Conservation (phyloP, 2,888 invertebrate genomes). For the Acheta domesticus region DNA sequence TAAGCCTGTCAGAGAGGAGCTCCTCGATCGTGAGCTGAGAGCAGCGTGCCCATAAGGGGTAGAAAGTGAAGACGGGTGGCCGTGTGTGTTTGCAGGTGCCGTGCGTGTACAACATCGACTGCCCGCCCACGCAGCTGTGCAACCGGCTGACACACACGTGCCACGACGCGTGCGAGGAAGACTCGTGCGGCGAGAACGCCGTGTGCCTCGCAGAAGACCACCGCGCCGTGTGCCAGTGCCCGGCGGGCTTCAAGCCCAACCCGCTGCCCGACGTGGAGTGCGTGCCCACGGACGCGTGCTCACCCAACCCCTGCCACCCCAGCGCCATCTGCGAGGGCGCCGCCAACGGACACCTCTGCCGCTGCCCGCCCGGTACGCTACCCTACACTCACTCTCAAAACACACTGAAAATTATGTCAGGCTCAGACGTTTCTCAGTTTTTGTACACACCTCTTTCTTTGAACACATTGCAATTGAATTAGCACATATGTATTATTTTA, state of each 20-base stretch:
- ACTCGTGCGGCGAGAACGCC: slow-evolving; percentile 81
- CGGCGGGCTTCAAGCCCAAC: slow-evolving; percentile 75
- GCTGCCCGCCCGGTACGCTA: slow-evolving; percentile 58
- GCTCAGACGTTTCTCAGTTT: no score
- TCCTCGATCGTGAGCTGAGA: no score
- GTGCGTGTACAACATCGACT: slow-evolving; percentile 83
- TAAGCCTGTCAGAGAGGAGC: no score
- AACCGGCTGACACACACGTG: slow-evolving; percentile 80
- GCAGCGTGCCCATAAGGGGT: no score
- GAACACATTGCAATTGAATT: no score
- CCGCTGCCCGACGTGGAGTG: slow-evolving; percentile 75
- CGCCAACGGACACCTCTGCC: slow-evolving; percentile 65
- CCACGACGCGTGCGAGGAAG: slow-evolving; percentile 73
- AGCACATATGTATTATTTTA: no score
- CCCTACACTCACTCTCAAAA: no score
- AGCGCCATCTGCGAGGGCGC: slow-evolving; percentile 69
- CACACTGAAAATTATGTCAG: no score
- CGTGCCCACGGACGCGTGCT: slow-evolving; percentile 65
- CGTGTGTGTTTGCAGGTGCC: slow-evolving; percentile 57
- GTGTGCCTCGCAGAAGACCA: slow-evolving; percentile 85
- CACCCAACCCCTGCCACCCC: slow-evolving; percentile 75
- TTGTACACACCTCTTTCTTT: no score
- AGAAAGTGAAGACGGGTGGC: no score
- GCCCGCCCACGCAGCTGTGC: slow-evolving; percentile 74
- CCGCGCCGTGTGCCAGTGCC: slow-evolving; percentile 78